Conservation (phyloP, 1,140 invertebrate species). For the Drosophila punjabiensis region DNA sequence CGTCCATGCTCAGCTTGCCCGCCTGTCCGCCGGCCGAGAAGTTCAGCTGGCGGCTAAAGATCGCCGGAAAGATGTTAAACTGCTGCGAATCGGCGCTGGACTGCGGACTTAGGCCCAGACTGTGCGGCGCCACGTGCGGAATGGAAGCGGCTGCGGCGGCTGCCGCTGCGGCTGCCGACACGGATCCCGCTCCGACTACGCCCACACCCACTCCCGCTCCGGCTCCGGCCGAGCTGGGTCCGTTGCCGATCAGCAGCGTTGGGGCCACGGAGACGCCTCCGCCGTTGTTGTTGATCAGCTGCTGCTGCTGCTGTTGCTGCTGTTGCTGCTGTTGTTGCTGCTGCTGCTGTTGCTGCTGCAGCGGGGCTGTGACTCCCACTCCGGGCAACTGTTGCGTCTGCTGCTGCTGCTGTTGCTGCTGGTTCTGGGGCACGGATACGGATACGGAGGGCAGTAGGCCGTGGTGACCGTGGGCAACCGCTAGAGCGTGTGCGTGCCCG, state of each 20-base stretch:
- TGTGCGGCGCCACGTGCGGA: conserved; percentile 85
- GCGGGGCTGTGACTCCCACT: conserved; percentile 41
- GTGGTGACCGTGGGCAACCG: conserved; percentile 75
- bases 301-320: conserved; percentile 46
- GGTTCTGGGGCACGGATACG: conserved; percentile 48
- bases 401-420: conserved; percentile 68
- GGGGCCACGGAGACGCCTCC: conserved; percentile 50
- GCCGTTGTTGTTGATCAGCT: conserved; percentile 65
- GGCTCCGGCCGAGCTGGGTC: conserved; percentile 81
- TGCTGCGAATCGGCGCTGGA: conserved; percentile 89
- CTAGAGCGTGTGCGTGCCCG: conserved; percentile 61
- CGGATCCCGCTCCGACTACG: conserved; percentile 84
- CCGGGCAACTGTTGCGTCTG: conserved; percentile 55
- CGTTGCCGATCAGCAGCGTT: conserved; percentile 70
- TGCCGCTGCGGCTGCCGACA: conserved; percentile 48
- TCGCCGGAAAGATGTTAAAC: conserved; percentile 95
- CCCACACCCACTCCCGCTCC: conserved; percentile 80
- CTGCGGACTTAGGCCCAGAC: conserved; percentile 87
- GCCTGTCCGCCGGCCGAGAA: conserved; percentile 90
- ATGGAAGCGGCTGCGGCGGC: conserved; percentile 74
- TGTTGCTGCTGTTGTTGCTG: conserved; percentile 45
- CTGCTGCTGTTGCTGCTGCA: conserved; percentile 64
- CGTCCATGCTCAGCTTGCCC: conserved; percentile 89
- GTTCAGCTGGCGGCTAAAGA: conserved; percentile 94
- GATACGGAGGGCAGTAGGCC: conserved; percentile 66